These are phyloP conservation scores for Etheostoma cragini DNA, from an alignment of 2,113 vertebrate genomes.

Conservation along the genomic window DNA sequence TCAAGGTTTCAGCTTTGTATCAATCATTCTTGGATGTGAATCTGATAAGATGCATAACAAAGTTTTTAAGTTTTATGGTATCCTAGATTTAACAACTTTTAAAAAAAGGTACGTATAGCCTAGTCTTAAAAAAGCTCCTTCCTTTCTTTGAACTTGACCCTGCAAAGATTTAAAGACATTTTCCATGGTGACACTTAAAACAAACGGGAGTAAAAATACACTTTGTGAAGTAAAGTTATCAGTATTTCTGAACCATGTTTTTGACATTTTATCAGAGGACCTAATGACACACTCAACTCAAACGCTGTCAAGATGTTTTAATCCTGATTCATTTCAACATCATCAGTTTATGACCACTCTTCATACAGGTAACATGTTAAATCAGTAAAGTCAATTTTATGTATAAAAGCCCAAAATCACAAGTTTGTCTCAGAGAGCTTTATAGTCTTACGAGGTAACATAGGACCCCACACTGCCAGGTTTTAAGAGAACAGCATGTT, in stretches of 20 bases:
- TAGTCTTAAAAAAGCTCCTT: background rate
- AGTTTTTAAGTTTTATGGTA: slow-evolving; percentile 28
- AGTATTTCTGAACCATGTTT: no score
- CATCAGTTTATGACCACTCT: background rate
- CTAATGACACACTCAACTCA: no score
- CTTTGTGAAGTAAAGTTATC: no score
- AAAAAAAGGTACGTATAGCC: background rate
- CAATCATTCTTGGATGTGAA: slow-evolving; percentile 32
- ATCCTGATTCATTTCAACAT: background rate
- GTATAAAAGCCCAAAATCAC: background rate
- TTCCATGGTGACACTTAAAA: background rate
- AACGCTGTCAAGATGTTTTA: background rate
- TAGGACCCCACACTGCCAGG: background rate
- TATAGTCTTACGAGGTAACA: background rate
- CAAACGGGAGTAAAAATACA: background rate
- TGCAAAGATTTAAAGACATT: background rate
- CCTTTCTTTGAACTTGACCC: background rate
- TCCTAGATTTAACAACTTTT: background rate
- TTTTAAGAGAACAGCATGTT: background rate
- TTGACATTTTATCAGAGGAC: no score
- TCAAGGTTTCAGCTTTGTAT: slow-evolving; percentile 37
- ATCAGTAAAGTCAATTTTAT: background rate
- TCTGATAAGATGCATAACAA: slow-evolving; percentile 27
- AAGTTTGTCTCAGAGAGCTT: background rate
- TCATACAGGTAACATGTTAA: background rate